Conservation (phyloP, 2,113 vertebrate species). For the Jaculus jaculus region DNA sequence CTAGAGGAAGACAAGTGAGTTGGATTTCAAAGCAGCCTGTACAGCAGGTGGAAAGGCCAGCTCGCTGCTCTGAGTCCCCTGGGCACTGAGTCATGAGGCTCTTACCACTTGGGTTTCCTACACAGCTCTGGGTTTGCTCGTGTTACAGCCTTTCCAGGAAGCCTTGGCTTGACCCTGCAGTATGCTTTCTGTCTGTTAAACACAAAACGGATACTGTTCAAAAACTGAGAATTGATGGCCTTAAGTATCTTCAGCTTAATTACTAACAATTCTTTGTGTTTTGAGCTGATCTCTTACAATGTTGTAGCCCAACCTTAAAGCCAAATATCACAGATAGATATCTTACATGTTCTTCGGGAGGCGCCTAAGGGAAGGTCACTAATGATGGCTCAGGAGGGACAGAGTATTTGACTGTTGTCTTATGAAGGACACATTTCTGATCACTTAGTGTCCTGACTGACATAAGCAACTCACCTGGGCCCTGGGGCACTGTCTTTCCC, state of each 20-base stretch:
- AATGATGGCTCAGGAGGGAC: background rate
- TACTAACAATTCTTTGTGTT: background rate
- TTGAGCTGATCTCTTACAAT: background rate
- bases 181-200: background rate
- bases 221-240: background rate
- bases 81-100: background rate
- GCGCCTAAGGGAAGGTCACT: background rate
- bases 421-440: too few relatives aligned
- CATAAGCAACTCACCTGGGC: too few relatives aligned
- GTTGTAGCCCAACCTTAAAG: background rate
- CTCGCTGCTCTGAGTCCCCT: fast-evolving
- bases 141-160: background rate
- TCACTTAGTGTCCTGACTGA: background rate
- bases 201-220: background rate
- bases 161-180: background rate
- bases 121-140: background rate
- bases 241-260: background rate
- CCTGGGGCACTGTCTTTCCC: fast-evolving
- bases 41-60: fast-evolving
- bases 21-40: background rate
- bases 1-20: background rate
- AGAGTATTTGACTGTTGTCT: background rate
- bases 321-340: fast-evolving
- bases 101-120: background rate
- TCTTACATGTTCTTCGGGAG: fast-evolving